Evolutionary conservation across 1,140 invertebrate genomes (phyloP), one percentile per base, ranked within the genome.

Genomic region (Nomia melanderi): DNA sequence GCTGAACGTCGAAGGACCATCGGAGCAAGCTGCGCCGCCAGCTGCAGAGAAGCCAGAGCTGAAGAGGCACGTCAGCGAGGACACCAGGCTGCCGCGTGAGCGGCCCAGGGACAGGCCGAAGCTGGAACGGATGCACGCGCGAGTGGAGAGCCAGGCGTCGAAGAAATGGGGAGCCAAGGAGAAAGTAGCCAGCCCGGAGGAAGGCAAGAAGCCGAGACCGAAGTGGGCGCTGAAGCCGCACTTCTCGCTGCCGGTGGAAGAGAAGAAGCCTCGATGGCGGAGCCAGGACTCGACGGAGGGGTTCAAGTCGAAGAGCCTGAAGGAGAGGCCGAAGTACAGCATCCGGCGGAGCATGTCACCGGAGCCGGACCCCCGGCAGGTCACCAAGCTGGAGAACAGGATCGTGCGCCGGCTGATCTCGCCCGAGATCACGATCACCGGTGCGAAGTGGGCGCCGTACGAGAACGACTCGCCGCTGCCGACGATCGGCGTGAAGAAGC

Each of bases 401-500:
- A 75, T 91, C 9, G 86, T 92, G 1, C 86, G 88, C 8, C 77
- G 89, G 53, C 78, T 92, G 2, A 89, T 92, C 56, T 92, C 91
- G 7, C 91, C 92, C 0, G 91, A 90, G 36, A 88, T 92, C 54
- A 87, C 77, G 4, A 79, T 92, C 2, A 84, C 84, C 9, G 83
- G 90, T 65, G 89, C 89, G 4, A 91, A 91, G 33, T 92, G 91
- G 90, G 86, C 88, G 1, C 91, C 91, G 0, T 92, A 92, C 78
- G 90, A 92, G 74, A 91, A 90, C n/a, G 87, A 89, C 66, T 92
- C 91, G 9, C 91, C 91, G 4, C 53, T 92, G 23, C 90, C 91
- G 7, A 90, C 84, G 9, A 75, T 92, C 1, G 91, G 90, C 4
- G 89, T 90, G 0, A 88, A 81, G n/a, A 90, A 90, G 65, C 86